phyloP scores from a whole-genome alignment of 1,140 invertebrate species.

The Pissodes strobi region DNA sequence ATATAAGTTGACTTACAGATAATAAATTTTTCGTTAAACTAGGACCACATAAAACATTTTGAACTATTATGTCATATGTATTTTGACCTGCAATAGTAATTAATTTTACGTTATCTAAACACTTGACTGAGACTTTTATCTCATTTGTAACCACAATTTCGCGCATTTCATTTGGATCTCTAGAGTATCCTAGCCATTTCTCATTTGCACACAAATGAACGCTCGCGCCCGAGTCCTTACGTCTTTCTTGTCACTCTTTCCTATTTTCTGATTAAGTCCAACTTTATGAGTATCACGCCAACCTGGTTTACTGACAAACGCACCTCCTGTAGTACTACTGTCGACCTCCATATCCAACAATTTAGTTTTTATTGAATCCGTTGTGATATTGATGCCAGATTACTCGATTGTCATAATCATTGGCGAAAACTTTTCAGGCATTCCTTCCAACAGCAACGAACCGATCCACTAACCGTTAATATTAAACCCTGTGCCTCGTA shows the following conservation, averaged over 20 bases:
- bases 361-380: slow-evolving; percentile 34
- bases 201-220: slow-evolving; percentile 40
- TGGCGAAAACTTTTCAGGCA: slow-evolving; percentile 39
- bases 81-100: no score
- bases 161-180: neutral
- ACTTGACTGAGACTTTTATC: neutral
- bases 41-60: slow-evolving; percentile 8
- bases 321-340: no score
- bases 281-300: no score
- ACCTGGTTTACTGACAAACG: no score
- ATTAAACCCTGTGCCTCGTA: slow-evolving; percentile 39
- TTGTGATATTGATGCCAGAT: no score
- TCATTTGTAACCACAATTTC: slow-evolving; percentile 27
- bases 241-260: neutral
- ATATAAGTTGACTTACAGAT: slow-evolving; percentile 12
- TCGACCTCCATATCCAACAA: slow-evolving; percentile 24
- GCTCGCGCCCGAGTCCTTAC: slow-evolving; percentile 40
- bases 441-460: slow-evolving; percentile 41
- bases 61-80: no score
- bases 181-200: slow-evolving; percentile 28
- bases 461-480: slow-evolving; percentile 31
- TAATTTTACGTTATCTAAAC: no score
- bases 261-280: no score
- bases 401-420: slow-evolving; percentile 35
- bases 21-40: slow-evolving; percentile 5